Percentiles rank a stretch among this genome's conserved stretches.
phyloP scores from a whole-genome alignment of 2,113 vertebrate genomes.

The Sander vitreus region DNA sequence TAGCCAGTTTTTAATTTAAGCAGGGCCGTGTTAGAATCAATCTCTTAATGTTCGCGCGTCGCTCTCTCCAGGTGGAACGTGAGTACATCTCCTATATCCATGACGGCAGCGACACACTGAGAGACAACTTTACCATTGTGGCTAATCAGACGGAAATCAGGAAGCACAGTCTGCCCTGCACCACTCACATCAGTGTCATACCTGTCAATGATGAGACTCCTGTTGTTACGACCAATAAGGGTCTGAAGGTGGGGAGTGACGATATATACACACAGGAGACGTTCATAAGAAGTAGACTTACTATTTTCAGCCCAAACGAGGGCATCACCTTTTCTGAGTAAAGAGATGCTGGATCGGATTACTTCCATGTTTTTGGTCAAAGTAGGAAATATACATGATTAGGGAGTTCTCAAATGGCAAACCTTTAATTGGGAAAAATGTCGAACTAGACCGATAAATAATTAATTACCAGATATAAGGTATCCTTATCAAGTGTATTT shows the following conservation, averaged over 20 bases:
- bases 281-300: background rate
- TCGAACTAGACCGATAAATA: background rate
- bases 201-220: slow-evolving; percentile 90
- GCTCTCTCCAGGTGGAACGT: slow-evolving; percentile 85
- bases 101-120: slow-evolving; percentile 85
- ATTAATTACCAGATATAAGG: too few relatives aligned
- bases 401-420: background rate
- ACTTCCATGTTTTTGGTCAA: background rate
- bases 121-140: slow-evolving; percentile 88
- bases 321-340: background rate
- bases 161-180: slow-evolving; percentile 87
- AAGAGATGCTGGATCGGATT: background rate
- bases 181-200: slow-evolving; percentile 82
- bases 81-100: slow-evolving; percentile 90
- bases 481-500: too few relatives aligned
- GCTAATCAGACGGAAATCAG: slow-evolving; percentile 85
- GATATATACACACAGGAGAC: background rate
- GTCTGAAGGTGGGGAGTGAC: slow-evolving; percentile 85
- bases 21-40: background rate
- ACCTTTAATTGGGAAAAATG: background rate
- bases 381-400: background rate
- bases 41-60: background rate
- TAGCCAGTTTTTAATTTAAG: background rate
- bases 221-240: slow-evolving; percentile 84
- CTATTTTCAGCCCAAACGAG: background rate